Conservation (phyloP, 1,140 invertebrate genomes). For the Chlorops oryzae region DNA sequence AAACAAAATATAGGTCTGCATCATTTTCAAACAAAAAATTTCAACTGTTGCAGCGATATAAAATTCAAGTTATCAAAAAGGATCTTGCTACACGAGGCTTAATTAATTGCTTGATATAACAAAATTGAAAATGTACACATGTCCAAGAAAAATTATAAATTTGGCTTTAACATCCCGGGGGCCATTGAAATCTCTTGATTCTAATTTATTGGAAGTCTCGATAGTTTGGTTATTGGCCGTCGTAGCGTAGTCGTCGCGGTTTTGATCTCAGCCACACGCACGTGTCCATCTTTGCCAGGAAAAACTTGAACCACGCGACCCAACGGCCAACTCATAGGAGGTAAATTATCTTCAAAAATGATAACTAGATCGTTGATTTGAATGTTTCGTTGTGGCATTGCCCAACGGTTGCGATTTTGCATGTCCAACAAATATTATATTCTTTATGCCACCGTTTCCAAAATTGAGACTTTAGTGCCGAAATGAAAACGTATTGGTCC, state of each 20-base stretch:
- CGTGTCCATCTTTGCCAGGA: too few relatives aligned
- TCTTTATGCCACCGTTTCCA: neutral
- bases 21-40: too few relatives aligned
- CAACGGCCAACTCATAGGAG: conserved; percentile 28
- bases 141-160: too few relatives aligned
- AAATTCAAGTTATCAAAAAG: too few relatives aligned
- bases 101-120: too few relatives aligned
- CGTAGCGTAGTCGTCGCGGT: too few relatives aligned
- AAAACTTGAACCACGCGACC: conserved; percentile 18
- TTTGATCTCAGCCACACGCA: too few relatives aligned
- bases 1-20: too few relatives aligned
- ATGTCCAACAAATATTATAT: conserved; percentile 3
- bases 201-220: neutral
- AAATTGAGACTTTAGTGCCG: neutral
- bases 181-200: neutral
- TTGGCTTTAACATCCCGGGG: neutral
- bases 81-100: too few relatives aligned
- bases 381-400: neutral
- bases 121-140: too few relatives aligned
- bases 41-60: too few relatives aligned
- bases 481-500: neutral
- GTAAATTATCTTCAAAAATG: conserved; percentile 29
- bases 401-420: neutral
- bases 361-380: conserved; percentile 25
- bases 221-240: neutral